These are phyloP conservation scores for Drosophila nannoptera DNA, from an alignment of 1,140 invertebrate genomes.

Conservation along the genomic window DNA sequence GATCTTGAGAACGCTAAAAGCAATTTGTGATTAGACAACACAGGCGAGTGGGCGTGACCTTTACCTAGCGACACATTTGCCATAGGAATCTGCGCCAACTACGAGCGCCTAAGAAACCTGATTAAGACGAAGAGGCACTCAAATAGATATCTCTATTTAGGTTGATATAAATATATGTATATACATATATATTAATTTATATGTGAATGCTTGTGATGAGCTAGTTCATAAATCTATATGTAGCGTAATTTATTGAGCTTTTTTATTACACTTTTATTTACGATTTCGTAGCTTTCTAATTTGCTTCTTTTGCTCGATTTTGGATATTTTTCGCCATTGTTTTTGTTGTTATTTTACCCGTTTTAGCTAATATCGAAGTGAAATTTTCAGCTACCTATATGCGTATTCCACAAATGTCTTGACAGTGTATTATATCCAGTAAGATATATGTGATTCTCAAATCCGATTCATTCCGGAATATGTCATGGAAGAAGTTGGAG, in stretches of 20 bases:
- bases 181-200: slow-evolving; percentile 9
- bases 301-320: slow-evolving; percentile 45
- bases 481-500: too few relatives aligned
- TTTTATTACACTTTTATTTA: slow-evolving; percentile 73
- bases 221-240: slow-evolving; percentile 32
- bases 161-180: neutral
- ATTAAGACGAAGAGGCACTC: too few relatives aligned
- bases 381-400: neutral
- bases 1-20: slow-evolving; percentile 23
- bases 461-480: too few relatives aligned
- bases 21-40: slow-evolving; percentile 41
- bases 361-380: slow-evolving; percentile 37
- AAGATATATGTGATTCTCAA: too few relatives aligned
- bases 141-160: slow-evolving; percentile 7
- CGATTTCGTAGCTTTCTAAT: slow-evolving; percentile 63
- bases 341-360: slow-evolving; percentile 35
- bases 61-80: slow-evolving; percentile 16
- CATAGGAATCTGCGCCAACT: neutral
- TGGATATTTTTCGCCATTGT: slow-evolving; percentile 10
- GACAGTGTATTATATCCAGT: slow-evolving; percentile 19
- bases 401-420: too few relatives aligned
- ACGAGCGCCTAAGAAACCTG: neutral
- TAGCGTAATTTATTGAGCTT: slow-evolving; percentile 58
- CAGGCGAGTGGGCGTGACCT: slow-evolving; percentile 1
- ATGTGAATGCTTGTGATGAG: slow-evolving; percentile 10